Percentiles rank a stretch among this genome's conserved stretches.
Evolutionary conservation across 92 coral and sea anemone species (phyloP).

Genomic region (Palythoa heliodiscus): DNA sequence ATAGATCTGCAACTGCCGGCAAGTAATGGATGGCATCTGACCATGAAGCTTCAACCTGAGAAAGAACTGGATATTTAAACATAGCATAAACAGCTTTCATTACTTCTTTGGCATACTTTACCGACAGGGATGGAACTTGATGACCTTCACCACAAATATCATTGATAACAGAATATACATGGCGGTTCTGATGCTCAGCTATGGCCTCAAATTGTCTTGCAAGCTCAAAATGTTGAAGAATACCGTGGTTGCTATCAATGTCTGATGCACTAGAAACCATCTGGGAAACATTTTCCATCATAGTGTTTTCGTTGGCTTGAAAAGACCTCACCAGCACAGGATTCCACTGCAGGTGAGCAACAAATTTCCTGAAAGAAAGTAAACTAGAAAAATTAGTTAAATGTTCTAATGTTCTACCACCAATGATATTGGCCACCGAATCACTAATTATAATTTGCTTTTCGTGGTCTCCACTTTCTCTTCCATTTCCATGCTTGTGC

Average conservation of each 20-base stretch:
- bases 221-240: conserved; percentile 11
- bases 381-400: too few relatives aligned
- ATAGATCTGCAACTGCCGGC: conserved; percentile 2
- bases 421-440: too few relatives aligned
- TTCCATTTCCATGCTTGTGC: too few relatives aligned
- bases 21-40: neutral
- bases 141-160: conserved; percentile 4
- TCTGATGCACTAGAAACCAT: neutral
- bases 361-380: too few relatives aligned
- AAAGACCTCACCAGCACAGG: too few relatives aligned
- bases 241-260: neutral
- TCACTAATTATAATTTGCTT: too few relatives aligned
- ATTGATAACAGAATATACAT: conserved; percentile 1
- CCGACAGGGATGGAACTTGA: neutral
- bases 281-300: neutral
- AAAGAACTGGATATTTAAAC: conserved; percentile 15
- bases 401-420: too few relatives aligned
- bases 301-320: neutral
- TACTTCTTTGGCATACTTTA: neutral
- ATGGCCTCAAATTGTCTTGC: neutral
- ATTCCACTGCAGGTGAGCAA: too few relatives aligned
- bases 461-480: too few relatives aligned
- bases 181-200: conserved; percentile 18
- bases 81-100: conserved; percentile 3
- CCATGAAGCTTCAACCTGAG: conserved; percentile 3